Evolutionary conservation across 2,888 invertebrate species (phyloP).

Genomic region (Coenonympha glycerion): DNA sequence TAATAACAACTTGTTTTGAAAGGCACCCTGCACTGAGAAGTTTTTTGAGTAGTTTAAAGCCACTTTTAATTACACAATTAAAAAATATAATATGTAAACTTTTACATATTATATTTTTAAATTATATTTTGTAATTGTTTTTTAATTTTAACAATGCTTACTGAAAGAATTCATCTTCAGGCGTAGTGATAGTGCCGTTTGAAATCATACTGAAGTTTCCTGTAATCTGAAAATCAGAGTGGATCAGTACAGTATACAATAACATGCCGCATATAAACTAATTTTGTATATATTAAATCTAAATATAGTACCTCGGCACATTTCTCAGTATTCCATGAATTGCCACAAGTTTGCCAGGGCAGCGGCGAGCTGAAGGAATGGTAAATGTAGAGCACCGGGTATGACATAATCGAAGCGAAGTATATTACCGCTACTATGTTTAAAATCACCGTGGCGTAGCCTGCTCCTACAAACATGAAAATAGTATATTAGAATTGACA

Average conservation of each 20-base stretch:
- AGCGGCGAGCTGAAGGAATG: conserved; percentile 80
- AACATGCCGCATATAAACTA: conserved; percentile 8
- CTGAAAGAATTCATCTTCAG: conserved; percentile 91
- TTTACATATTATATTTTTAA: neutral
- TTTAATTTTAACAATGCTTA: conserved; percentile 62
- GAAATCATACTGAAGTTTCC: conserved; percentile 48
- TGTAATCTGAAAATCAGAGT: conserved; percentile 52
- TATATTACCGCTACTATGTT: conserved; percentile 88
- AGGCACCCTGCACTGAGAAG: too few relatives aligned
- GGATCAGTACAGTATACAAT: conserved; percentile 15
- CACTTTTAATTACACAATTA: too few relatives aligned
- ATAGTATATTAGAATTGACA: neutral
- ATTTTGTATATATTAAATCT: conserved; percentile 10
- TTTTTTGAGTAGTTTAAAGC: too few relatives aligned
- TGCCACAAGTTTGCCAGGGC: conserved; percentile 86
- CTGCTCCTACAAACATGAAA: conserved; percentile 79
- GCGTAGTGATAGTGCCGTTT: conserved; percentile 74
- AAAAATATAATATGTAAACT: too few relatives aligned
- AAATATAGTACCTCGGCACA: conserved; percentile 77
- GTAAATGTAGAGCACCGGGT: conserved; percentile 87
- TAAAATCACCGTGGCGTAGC: conserved; percentile 86
- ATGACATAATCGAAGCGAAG: conserved; percentile 89
- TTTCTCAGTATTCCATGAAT: conserved; percentile 87
- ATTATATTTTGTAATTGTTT: too few relatives aligned
- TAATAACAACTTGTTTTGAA: too few relatives aligned